Evolutionary conservation across 2,888 invertebrate species (phyloP), one percentile per base, ranked within the genome.

Genomic region (Brachyopa scutellaris): DNA sequence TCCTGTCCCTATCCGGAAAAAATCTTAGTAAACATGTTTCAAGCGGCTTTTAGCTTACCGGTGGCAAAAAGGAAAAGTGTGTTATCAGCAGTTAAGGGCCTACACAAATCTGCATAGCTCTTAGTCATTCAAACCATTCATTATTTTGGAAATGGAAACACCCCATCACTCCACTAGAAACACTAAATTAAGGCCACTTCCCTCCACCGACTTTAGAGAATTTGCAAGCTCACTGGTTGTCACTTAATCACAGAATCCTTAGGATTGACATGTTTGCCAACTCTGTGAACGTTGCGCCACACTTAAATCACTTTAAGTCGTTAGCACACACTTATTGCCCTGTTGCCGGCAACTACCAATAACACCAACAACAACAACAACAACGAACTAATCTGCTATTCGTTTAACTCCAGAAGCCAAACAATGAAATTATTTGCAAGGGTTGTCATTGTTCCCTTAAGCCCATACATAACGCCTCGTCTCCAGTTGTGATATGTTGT

Each of bases 351-450:
- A 15, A 47, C 19, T 17, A 51, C 26, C n/a, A 74, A 1, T 7
- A 38, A 6, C 45, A n/a, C 8, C 15, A 42, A 19, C 23, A 47
- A 31, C 36, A 82, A 69, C 61, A 80, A 62, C 40, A 74, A 67
- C 13, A 69, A 45, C 57, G 55, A 70, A 82, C 77, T 82, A 82
- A 77, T 82, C 82, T 62, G 82, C 82, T 77, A 77, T 77, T 82
- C 82, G 82, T 82, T 82, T 82, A 82, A 82, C 82, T 82, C 47
- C 70, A 57, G 59, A 51, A 69, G 62, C 51, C 76, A 70, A 21
- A 82, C 77, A 82, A 82, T 61, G 26, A 51, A 77, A 82, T 82
- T 77, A 82, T 77, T 77, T 82, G 82, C 82, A 82, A 82, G 82
- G 82, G 82, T 82, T 82, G 53, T 36, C 77, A 69, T 79, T 82